Evolutionary conservation across 2,113 vertebrate genomes (phyloP), one percentile per base, ranked within the genome.

Genomic region (Lagopus leucura): DNA sequence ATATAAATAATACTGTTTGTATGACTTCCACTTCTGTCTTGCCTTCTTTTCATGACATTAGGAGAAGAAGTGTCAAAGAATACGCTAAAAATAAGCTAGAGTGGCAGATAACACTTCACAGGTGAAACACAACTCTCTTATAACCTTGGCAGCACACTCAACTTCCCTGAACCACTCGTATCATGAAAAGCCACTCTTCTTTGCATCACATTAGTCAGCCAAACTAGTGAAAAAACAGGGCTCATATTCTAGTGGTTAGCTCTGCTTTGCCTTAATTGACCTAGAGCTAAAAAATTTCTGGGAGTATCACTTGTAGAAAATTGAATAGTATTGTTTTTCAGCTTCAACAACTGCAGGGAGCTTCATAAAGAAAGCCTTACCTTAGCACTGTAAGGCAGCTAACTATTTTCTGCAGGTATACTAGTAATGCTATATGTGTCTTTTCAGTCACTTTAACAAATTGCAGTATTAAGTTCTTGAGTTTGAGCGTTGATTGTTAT

Each of bases 111-210:
- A 76, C 66, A 42, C 52, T 64, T 65, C 42, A 91, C 82, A 93
- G 75, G 79, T 82, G 75, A 94, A 92, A 74, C 61, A 64, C 65
- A 72, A 78, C 81, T 91, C n/a, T 90, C 66, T 40, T 87, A 72
- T 28, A 69, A 86, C 91, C 81, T 77, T 72, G 72, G 34, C 2
- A 63, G 69, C 28, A 79, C 0, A 42, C 30, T 74, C 78, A 67
- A 43, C 86, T 82, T 79, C 60, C 45, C 32, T 40, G n/a, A 69
- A 90, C 74, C 71, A 80, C 52, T 50, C 38, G 8, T 18, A 57
- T 6, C 18, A 16, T 5, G 20, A 80, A 89, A 48, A 72, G n/a
- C n/a, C 48, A 12, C 6, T 60, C n/a, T 54, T 61, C 43, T 43
- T 24, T 65, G 15, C 25, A 63, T 50, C 3, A 3, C 13, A 11